Conservation (phyloP, 2,113 vertebrate genomes). For the Alligator sinensis region DNA sequence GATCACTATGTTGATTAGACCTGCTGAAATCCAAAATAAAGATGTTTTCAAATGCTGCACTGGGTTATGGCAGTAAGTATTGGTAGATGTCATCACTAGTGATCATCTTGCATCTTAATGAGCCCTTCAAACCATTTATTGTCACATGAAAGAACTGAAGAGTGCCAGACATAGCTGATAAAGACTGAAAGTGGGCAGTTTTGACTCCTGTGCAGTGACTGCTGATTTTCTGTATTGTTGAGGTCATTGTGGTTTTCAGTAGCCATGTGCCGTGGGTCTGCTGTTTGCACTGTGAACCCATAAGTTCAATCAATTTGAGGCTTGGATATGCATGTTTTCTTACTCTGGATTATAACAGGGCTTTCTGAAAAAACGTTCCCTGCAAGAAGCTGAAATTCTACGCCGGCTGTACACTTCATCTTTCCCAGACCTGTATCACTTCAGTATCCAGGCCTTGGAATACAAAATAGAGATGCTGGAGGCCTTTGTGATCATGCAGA, state of each 20-base stretch:
- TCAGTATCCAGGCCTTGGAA: constrained; percentile 88
- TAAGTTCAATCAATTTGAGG: background rate
- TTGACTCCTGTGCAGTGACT: background rate
- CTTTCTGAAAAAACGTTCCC: constrained; percentile 87
- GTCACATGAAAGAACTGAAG: background rate
- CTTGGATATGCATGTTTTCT: background rate
- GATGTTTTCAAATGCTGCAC: background rate
- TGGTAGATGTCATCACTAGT: background rate
- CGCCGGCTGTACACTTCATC: constrained; percentile 86
- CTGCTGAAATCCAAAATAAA: background rate
- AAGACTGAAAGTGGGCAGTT: background rate
- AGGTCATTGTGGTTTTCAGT: background rate
- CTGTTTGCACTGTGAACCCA: fast-evolving
- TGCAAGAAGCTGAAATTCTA: constrained; percentile 86
- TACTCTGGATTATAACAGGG: constrained; percentile 73
- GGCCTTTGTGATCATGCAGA: constrained; percentile 92
- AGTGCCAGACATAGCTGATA: background rate
- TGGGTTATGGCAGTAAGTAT: background rate
- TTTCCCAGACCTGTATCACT: constrained; percentile 87
- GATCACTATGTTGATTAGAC: background rate
- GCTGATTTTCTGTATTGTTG: background rate
- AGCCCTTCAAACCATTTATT: background rate
- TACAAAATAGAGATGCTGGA: constrained; percentile 91
- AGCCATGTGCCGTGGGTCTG: background rate
- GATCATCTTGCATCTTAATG: fast-evolving